Conservation (phyloP, 1,140 invertebrate genomes). For the Drosophila nebulosa region DNA sequence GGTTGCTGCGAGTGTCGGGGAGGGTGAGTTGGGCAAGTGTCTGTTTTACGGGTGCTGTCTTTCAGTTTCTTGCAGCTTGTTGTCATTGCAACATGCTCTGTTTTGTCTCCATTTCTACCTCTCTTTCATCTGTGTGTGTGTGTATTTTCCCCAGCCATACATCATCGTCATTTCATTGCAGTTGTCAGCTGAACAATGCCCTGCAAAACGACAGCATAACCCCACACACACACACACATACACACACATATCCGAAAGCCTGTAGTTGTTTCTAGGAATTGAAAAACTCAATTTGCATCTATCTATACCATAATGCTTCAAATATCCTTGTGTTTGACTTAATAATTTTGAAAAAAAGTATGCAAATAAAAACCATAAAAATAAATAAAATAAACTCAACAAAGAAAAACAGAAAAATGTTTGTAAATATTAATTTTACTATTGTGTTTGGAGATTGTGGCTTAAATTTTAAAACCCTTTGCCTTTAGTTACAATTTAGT, state of each 20-base stretch:
- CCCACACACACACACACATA: neutral
- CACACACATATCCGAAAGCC: neutral
- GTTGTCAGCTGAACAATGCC: constrained; percentile 58
- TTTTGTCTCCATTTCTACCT: neutral
- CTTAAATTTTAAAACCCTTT: no score
- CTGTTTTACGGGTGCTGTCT: constrained; percentile 34
- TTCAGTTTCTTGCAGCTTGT: constrained; percentile 44
- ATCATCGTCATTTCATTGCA: constrained; percentile 72
- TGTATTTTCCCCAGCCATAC: constrained; percentile 42
- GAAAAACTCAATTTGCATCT: neutral
- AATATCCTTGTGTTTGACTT: neutral
- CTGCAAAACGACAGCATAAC: constrained; percentile 56
- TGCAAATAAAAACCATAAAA: no score
- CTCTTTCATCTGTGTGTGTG: constrained; percentile 6
- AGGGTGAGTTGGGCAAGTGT: constrained; percentile 29
- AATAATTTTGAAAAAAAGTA: no score
- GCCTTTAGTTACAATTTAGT: no score
- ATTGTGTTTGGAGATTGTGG: no score
- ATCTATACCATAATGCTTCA: neutral
- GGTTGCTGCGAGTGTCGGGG: neutral
- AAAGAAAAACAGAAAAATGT: no score
- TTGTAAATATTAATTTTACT: no score
- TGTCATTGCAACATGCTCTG: constrained; percentile 60
- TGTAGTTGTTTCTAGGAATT: neutral
- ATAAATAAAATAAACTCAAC: no score